Percentiles rank a stretch among this genome's conserved stretches.
Evolutionary conservation across 2,888 invertebrate genomes (phyloP).

Genomic region (Petrolisthes manimaculis): DNA sequence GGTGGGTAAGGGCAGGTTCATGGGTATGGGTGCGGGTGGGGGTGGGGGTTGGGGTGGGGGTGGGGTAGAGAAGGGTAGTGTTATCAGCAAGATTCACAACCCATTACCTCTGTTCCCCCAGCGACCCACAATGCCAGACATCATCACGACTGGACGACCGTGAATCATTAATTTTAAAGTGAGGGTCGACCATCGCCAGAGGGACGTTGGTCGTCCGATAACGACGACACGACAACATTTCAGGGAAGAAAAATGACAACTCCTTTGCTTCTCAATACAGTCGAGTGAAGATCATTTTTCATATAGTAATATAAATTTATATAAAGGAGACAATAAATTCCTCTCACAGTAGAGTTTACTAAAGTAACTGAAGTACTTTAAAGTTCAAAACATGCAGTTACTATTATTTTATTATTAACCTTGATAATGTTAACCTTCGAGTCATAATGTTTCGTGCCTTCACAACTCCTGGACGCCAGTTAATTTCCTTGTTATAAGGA

Average conservation of each 20-base stretch:
- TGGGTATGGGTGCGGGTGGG: not conserved
- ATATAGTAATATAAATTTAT: no score
- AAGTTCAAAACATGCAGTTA: no score
- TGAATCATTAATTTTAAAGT: constrained; percentile 50
- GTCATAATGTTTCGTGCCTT: no score
- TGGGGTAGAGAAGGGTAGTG: constrained; percentile 6
- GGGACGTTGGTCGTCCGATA: constrained; percentile 8
- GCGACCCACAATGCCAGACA: constrained; percentile 34
- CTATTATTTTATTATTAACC: no score
- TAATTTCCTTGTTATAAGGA: no score
- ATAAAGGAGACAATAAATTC: no score
- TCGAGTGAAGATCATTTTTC: no score
- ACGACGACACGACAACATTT: not conserved
- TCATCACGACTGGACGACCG: constrained; percentile 44
- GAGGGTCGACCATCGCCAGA: constrained; percentile 21
- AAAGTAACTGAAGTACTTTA: no score
- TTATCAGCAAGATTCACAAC: constrained; percentile 43
- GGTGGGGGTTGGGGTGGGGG: not conserved
- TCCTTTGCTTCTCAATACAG: no score
- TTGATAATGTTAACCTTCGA: no score
- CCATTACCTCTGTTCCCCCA: constrained; percentile 42
- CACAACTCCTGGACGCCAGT: no score
- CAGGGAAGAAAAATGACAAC: not conserved
- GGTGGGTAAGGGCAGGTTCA: not conserved
- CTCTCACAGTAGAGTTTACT: no score